phyloP scores from a whole-genome alignment of 2,888 invertebrate species.

The Mongoloraphidia duomilia region DNA sequence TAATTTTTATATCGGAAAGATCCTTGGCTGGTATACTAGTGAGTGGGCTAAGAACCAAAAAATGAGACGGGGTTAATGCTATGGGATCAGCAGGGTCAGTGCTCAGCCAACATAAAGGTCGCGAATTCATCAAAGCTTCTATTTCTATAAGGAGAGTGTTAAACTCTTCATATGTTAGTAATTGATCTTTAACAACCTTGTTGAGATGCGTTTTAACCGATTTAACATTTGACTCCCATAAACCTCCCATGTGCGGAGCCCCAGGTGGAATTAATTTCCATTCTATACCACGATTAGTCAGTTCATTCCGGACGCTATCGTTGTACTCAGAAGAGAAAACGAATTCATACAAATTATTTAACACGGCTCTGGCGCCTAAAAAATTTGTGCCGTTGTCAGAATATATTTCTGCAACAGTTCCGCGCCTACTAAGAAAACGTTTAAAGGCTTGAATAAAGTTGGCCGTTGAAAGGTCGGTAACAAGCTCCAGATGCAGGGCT shows the following conservation, averaged over 20 bases:
- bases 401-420: conserved; percentile 12
- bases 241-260: not conserved
- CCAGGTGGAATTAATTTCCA: conserved; percentile 6
- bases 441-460: no score
- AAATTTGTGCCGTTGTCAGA: conserved; percentile 20
- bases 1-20: not conserved
- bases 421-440: conserved; percentile 16
- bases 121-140: conserved; percentile 11
- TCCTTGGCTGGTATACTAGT: not conserved
- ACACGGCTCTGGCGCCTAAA: conserved; percentile 13
- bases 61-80: conserved; percentile 7
- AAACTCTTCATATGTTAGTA: not conserved
- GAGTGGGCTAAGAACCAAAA: conserved; percentile 5
- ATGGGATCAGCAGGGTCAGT: conserved; percentile 6
- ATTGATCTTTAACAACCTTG: not conserved
- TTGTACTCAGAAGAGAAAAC: not conserved
- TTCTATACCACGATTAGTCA: conserved; percentile 3
- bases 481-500: conserved; percentile 17
- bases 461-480: conserved; percentile 12
- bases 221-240: not conserved
- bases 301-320: conserved; percentile 2
- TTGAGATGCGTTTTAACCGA: not conserved
- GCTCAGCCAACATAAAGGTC: conserved; percentile 7
- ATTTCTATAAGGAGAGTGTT: conserved; percentile 1
- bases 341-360: not conserved